Evolutionary conservation across 2,888 invertebrate species (phyloP).

Genomic region (Marasmarcha lunaedactyla): DNA sequence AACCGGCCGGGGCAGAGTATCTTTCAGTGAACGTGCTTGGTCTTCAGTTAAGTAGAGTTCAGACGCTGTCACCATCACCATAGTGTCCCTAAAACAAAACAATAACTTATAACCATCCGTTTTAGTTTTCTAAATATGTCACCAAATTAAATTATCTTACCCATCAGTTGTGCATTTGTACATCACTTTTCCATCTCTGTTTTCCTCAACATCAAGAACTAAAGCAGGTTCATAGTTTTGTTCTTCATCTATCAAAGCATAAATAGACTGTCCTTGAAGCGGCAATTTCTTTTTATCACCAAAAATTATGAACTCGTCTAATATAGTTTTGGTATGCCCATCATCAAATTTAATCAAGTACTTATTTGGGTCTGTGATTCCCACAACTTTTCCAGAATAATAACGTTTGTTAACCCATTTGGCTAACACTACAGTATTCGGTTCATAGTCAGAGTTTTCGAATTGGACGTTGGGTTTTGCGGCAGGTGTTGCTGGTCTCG

Average conservation of each 20-base stretch:
- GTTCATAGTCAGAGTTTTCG: conserved; percentile 46
- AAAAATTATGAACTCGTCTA: conserved; percentile 73
- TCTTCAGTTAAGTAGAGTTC: conserved; percentile 69
- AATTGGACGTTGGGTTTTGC: conserved; percentile 38
- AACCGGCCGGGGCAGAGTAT: conserved; percentile 33
- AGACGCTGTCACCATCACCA: conserved; percentile 62
- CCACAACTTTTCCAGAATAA: conserved; percentile 73
- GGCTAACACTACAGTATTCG: conserved; percentile 69
- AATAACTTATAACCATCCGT: too few species aligned
- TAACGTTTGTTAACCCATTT: conserved; percentile 78
- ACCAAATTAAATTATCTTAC: conserved; percentile 23
- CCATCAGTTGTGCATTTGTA: conserved; percentile 62
- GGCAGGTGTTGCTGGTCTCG: conserved; percentile 53
- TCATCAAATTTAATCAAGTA: conserved; percentile 75
- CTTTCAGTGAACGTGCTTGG: conserved; percentile 61
- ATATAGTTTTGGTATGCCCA: conserved; percentile 67
- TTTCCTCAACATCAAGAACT: conserved; percentile 55
- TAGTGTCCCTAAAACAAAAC: conserved; percentile 41
- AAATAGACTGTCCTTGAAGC: conserved; percentile 64
- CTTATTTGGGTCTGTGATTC: conserved; percentile 68
- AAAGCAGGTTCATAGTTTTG: conserved; percentile 67
- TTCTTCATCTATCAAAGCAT: conserved; percentile 64
- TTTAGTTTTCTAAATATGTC: background rate
- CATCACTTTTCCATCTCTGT: conserved; percentile 48
- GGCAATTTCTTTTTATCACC: conserved; percentile 62